These are phyloP conservation scores for Lasioglossum baleicum DNA, from an alignment of 1,140 invertebrate species.

Conservation along the genomic window DNA sequence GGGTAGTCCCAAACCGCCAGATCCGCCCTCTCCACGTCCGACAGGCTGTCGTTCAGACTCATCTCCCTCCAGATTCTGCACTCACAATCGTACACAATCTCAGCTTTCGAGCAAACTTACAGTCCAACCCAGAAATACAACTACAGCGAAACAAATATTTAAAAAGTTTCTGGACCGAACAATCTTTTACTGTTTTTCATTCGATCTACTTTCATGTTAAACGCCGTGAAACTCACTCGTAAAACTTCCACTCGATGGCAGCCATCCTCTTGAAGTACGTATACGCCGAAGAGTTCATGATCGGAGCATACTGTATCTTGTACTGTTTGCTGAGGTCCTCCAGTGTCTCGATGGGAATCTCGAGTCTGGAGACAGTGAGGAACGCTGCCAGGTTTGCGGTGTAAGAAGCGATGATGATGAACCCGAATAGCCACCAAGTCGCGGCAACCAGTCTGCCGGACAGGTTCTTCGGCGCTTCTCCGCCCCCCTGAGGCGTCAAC, in stretches of 20 bases:
- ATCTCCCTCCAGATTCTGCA: slow-evolving; percentile 98
- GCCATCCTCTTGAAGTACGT: slow-evolving; percentile 98
- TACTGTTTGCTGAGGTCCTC: slow-evolving; percentile 97
- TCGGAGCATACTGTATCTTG: slow-evolving; percentile 95
- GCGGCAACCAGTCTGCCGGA: slow-evolving; percentile 95
- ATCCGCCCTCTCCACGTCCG: slow-evolving; percentile 93
- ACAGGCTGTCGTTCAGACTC: slow-evolving; percentile 95
- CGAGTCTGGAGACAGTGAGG: slow-evolving; percentile 94
- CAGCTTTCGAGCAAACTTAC: neutral
- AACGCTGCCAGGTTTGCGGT: slow-evolving; percentile 98
- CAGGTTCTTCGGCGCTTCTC: slow-evolving; percentile 97
- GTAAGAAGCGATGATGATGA: slow-evolving; percentile 99
- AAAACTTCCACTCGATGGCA: slow-evolving; percentile 95
- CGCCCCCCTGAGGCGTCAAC: slow-evolving; percentile 96
- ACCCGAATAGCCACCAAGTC: slow-evolving; percentile 99
- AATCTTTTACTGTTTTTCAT: no score
- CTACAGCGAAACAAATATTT: no score
- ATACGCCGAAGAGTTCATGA: slow-evolving; percentile 91
- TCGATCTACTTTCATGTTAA: no score
- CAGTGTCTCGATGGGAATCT: slow-evolving; percentile 94
- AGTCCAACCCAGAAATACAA: no score
- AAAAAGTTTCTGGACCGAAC: no score
- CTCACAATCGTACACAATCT: neutral
- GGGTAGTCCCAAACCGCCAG: slow-evolving; percentile 99
- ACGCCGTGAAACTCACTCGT: slow-evolving; percentile 86